These are phyloP conservation scores for Magallana angulata DNA, from an alignment of 1,140 invertebrate genomes.

Conservation along the genomic window DNA sequence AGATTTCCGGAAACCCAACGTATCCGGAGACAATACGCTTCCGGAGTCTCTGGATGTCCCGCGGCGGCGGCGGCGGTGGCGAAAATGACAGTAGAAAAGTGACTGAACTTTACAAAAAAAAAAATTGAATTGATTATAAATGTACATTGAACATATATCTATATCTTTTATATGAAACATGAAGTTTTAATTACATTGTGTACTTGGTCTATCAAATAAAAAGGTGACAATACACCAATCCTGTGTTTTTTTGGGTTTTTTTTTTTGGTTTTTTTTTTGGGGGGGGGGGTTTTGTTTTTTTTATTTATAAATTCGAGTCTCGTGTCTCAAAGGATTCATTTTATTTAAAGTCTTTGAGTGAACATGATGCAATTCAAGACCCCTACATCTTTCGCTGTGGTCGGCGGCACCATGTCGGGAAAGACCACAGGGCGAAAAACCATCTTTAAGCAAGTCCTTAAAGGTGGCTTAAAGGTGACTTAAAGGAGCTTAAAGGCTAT, in stretches of 20 bases:
- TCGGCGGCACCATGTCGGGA: constrained; percentile 8
- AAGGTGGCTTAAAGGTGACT: no score
- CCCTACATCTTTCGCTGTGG: constrained; percentile 5
- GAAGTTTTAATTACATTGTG: neutral
- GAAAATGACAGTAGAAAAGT: neutral
- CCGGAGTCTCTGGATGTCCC: neutral
- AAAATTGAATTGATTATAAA: neutral
- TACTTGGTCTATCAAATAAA: neutral
- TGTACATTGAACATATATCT: neutral
- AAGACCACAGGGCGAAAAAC: no score
- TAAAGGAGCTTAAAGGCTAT: no score
- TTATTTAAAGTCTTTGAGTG: neutral
- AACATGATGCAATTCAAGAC: constrained; percentile 12
- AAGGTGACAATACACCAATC: no score
- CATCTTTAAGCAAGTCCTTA: no score
- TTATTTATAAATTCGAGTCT: neutral
- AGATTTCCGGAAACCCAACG: neutral
- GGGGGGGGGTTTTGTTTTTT: neutral
- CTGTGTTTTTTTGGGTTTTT: no score
- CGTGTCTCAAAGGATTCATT: neutral
- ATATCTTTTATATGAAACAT: neutral
- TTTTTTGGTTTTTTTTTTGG: no score
- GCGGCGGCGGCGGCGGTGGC: neutral
- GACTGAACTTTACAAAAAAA: neutral
- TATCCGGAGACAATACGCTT: neutral